Conservation (phyloP, 2,888 invertebrate species). For the Macropis europaea region DNA sequence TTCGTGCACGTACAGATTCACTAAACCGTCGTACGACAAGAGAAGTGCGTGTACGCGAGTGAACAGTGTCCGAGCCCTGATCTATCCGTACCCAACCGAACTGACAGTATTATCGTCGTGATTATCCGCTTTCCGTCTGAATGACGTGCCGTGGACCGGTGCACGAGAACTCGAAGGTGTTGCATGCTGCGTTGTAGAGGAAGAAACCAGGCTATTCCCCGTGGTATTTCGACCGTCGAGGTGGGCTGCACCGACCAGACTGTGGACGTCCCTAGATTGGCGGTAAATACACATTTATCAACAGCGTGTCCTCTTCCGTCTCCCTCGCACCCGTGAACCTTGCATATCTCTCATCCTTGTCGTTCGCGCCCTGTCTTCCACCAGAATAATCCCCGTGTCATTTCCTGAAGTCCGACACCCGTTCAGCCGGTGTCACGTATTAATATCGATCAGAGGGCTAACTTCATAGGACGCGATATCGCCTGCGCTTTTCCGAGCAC, state of each 20-base stretch:
- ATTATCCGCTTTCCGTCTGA: conserved; percentile 19
- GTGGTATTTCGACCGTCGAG: conserved; percentile 28
- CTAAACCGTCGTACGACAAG: conserved; percentile 12
- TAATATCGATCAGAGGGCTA: conserved; percentile 57
- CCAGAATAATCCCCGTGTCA: not conserved
- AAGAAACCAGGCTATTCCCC: conserved; percentile 12
- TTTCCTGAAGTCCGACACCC: not conserved
- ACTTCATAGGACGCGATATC: conserved; percentile 30
- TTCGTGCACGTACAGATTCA: conserved; percentile 13
- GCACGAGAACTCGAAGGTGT: conserved; percentile 21
- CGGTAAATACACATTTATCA: conserved; percentile 57
- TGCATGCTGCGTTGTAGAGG: conserved; percentile 52
- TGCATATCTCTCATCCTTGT: not conserved
- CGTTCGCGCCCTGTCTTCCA: not conserved
- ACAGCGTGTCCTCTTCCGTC: conserved; percentile 7
- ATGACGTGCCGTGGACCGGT: conserved; percentile 48
- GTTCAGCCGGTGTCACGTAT: conserved; percentile 47
- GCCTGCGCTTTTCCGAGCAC: conserved; percentile 53
- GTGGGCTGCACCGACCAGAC: conserved; percentile 40
- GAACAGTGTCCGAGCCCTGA: conserved; percentile 42
- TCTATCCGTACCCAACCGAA: conserved; percentile 29
- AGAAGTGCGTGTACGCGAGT: conserved; percentile 45
- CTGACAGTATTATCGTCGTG: conserved; percentile 44
- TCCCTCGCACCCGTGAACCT: not conserved
- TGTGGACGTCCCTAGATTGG: conserved; percentile 52